Evolutionary conservation across 2,113 vertebrate genomes (phyloP), one percentile per base, ranked within the genome.

Genomic region (Mesocricetus auratus): DNA sequence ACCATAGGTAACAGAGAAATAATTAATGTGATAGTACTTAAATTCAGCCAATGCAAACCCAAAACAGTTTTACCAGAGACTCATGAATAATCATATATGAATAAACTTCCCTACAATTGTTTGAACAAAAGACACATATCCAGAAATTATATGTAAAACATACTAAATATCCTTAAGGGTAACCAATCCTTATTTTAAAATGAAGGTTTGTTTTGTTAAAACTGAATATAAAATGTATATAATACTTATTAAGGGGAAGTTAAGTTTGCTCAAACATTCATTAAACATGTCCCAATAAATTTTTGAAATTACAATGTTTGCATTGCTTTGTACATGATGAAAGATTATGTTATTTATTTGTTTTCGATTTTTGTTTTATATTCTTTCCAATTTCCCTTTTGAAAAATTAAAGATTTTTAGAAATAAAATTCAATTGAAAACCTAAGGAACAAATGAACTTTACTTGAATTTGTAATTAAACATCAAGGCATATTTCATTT

Each of bases 341-440:
- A 71, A 12, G 0, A 0, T 29, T 74, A 29, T 56, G 1, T 47
- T 58, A 29, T n/a, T 90, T 66, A 21, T 13, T 90, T 86, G 4
- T 1, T 66, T 56, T 50, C 29, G 42, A 1, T 6, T 4, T 78
- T 10, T 91, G 33, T 75, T 86, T 86, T 24, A 73, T 96, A 89
- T 64, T 60, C 2, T 33, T 31, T 2, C 62, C 7, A 5, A 42
- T 24, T 74, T 4, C 10, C 5, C 6, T 11, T 0, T 90, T 24
- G 13, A 17, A 21, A 29, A 90, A 89, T 19, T 36, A 22, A 78
- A 81, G 36, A 5, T 68, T 13, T 92, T 19, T n/a, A 45, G 56
- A 71, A 24, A 53, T 53, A 53, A 68, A n/a, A 26, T 10, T 45
- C 33, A 87, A 24, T 29, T 69, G 75, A 90, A 13, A 93, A 36